Percentiles rank a stretch among this genome's conserved stretches.
phyloP scores from a whole-genome alignment of 2,888 invertebrate species.

The Nephrotoma appendiculata region DNA sequence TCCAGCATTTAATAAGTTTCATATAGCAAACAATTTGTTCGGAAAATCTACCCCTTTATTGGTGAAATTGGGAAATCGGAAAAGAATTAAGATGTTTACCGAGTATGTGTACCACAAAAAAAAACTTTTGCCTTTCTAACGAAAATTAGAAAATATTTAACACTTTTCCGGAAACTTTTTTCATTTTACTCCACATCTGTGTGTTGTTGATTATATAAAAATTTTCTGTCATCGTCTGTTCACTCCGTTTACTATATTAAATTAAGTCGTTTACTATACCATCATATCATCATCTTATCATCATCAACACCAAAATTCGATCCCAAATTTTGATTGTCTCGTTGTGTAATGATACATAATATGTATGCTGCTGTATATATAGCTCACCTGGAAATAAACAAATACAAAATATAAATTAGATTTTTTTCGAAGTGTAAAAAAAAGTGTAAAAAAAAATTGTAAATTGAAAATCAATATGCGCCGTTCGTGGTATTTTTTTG shows the following conservation, averaged over 20 bases:
- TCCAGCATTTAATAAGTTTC: neutral
- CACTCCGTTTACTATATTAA: neutral
- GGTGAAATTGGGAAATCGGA: neutral
- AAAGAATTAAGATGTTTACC: neutral
- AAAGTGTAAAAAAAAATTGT: neutral
- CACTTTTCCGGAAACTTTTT: neutral
- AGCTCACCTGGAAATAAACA: neutral
- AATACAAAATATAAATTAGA: neutral
- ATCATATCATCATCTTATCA: no score
- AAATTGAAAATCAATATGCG: neutral
- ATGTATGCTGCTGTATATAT: neutral
- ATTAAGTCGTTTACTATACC: neutral
- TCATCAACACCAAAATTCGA: neutral
- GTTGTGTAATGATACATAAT: neutral
- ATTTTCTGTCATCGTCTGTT: no score
- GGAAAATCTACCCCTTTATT: neutral
- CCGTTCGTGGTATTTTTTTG: neutral
- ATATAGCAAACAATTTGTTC: neutral
- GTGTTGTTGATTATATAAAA: neutral
- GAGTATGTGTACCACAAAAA: neutral
- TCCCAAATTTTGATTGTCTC: neutral
- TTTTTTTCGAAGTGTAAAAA: neutral
- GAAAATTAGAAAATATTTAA: neutral
- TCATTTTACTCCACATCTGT: neutral
- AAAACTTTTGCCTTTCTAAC: neutral